Conservation (phyloP, 2,797 vertebrate genomes). For the Poeciliopsis presidionis region DNA sequence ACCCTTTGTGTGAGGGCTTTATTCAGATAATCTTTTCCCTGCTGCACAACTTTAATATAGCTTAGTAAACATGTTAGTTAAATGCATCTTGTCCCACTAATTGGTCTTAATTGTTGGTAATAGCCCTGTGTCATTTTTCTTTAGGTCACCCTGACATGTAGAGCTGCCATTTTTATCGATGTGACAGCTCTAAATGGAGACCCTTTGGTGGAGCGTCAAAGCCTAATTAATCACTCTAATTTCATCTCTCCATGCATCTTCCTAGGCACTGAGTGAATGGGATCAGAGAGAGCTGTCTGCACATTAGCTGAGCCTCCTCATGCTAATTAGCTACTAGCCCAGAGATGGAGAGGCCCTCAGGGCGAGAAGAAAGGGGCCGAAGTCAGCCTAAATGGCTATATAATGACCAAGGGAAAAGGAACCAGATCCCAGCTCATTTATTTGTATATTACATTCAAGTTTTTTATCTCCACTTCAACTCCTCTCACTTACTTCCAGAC, state of each 20-base stretch:
- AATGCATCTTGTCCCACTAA: constrained; percentile 70
- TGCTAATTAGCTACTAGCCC: constrained; percentile 81
- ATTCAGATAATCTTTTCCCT: not conserved
- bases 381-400: constrained; percentile 75
- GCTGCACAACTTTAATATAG: constrained; percentile 18
- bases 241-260: constrained; percentile 76
- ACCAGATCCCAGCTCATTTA: constrained; percentile 67
- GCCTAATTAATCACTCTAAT: constrained; percentile 85
- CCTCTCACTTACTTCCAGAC: constrained; percentile 5
- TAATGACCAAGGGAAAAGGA: constrained; percentile 74
- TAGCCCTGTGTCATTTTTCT: constrained; percentile 75
- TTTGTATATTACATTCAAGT: constrained; percentile 76
- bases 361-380: constrained; percentile 73
- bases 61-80: constrained; percentile 43
- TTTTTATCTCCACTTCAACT: not conserved
- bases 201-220: constrained; percentile 83
- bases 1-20: not conserved
- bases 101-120: constrained; percentile 85
- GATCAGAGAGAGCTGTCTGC: constrained; percentile 73
- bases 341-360: constrained; percentile 78
- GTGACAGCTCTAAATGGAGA: constrained; percentile 84
- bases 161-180: constrained; percentile 82
- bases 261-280: constrained; percentile 73
- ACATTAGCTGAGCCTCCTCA: constrained; percentile 67
- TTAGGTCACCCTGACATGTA: constrained; percentile 70